Base-by-base conservation (phyloP, 2,113 vertebrate species). In the Vombatus ursinus region DNA sequence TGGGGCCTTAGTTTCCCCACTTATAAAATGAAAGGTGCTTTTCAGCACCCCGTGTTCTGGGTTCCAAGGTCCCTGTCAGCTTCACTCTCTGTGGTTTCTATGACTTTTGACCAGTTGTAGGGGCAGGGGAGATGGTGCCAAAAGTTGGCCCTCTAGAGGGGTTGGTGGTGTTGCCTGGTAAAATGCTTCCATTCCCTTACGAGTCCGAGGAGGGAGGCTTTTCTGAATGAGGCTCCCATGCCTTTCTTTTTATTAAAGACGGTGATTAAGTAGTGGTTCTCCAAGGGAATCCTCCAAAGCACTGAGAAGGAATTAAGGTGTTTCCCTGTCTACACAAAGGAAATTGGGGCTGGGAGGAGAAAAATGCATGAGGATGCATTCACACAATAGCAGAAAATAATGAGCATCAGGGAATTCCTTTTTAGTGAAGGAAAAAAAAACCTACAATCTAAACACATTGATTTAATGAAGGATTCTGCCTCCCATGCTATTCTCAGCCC, bases 151-250 rank as follows among this genome's bases (percentile, higher is more conserved):
- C 14, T 84, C 68, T 23, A 19, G 37, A 44, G n/a, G 16, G 5
- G 7, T 19, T 44, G 6, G 19, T 84, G 16, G 19, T 84, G n/a
- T n/a, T 44, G 19, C n/a, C 68, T 44, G 6, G n/a, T 84, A 16
- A 77, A 44, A 84, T 44, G n/a, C 44, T 84, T 84, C 37, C 23
- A 0, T 3, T 44, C 3, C 91, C 90, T 0, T 0, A 54, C 0
- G 1, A 3, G 4, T 31, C 90, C 93, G 1, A 0, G 0, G 1
- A 0, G 0, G 31, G 2, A 4, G 0, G 11, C 0, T 16, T 51
- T 84, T 7, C 11, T n/a, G 47, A 52, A n/a, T 0, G 47, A n/a
- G 16, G 90, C 0, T 10, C 19, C 16, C n/a, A 84, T 16, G 68
- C 19, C 68, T 84, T 84, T 44, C 68, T 23, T 22, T 28, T 53